phyloP scores from a whole-genome alignment of 2,888 invertebrate species.

The Spialia ferax region DNA sequence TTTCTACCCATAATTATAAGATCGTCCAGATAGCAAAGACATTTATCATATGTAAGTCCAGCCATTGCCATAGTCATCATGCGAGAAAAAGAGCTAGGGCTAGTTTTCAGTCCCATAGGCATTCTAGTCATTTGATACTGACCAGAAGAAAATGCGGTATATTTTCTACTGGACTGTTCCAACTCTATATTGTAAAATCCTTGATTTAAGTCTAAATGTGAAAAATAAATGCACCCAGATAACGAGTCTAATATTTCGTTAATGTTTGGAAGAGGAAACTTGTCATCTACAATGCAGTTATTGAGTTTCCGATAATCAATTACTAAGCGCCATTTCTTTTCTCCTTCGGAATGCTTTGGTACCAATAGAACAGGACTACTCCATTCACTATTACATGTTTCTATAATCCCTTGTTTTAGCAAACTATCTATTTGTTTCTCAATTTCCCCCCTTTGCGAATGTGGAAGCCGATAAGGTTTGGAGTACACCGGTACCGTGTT shows the following conservation, averaged over 20 bases:
- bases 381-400: conserved; percentile 36
- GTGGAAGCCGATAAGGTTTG: conserved; percentile 7
- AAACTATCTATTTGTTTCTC: conserved; percentile 38
- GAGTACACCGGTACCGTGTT: conserved; percentile 36
- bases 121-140: conserved; percentile 28
- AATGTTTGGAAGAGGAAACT: conserved; percentile 34
- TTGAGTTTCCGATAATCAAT: conserved; percentile 41
- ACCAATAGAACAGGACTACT: conserved; percentile 27
- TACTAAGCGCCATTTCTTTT: conserved; percentile 39
- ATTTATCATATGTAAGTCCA: conserved; percentile 37
- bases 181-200: conserved; percentile 29
- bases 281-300: conserved; percentile 38
- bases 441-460: conserved; percentile 39
- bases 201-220: conserved; percentile 32
- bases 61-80: conserved; percentile 42
- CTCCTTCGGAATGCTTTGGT: too few relatives aligned
- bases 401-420: conserved; percentile 35
- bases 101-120: conserved; percentile 38
- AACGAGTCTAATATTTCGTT: conserved; percentile 35
- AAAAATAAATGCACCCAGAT: conserved; percentile 34
- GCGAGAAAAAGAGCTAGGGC: conserved; percentile 34
- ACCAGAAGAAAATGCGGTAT: conserved; percentile 30
- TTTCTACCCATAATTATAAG: conserved; percentile 13
- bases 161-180: conserved; percentile 6
- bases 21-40: conserved; percentile 34